Conservation (phyloP, 2,888 invertebrate genomes). For the Plebejus argus region DNA sequence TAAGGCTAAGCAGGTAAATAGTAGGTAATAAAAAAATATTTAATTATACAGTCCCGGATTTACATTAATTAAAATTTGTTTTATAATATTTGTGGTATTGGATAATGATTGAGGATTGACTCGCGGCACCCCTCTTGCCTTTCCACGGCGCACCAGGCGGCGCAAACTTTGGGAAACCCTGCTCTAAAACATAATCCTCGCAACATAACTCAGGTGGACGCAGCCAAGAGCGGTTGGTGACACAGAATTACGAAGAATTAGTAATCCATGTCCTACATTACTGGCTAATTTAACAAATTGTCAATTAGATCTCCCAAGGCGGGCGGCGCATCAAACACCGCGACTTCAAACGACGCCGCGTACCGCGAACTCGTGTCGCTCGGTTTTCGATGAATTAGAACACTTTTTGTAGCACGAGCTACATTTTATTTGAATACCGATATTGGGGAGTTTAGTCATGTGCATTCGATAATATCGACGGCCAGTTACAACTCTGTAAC, state of each 20-base stretch:
- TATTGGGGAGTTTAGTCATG: not conserved
- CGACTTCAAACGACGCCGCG: not conserved
- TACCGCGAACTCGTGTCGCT: slow-evolving; percentile 4
- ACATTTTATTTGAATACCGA: not conserved
- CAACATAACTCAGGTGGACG: too few species aligned
- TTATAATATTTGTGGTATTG: too few species aligned
- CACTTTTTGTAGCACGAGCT: slow-evolving; percentile 16
- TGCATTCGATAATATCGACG: not conserved
- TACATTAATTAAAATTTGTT: too few species aligned
- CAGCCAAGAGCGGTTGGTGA: not conserved
- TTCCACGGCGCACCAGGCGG: too few species aligned
- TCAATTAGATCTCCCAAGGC: slow-evolving; percentile 35
- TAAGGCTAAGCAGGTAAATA: too few species aligned
- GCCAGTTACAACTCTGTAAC: too few species aligned
- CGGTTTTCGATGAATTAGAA: slow-evolving; percentile 3
- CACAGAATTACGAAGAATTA: slow-evolving; percentile 3
- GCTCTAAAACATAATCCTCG: too few species aligned
- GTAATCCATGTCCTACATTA: not conserved
- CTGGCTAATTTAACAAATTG: not conserved
- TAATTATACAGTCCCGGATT: too few species aligned
- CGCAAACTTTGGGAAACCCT: too few species aligned
- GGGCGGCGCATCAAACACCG: slow-evolving; percentile 61
- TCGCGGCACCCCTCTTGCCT: too few species aligned
- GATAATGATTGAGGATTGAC: too few species aligned
- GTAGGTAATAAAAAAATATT: too few species aligned